These are phyloP conservation scores for Pomacea maculata DNA, from an alignment of 1,140 invertebrate species.

Conservation along the genomic window DNA sequence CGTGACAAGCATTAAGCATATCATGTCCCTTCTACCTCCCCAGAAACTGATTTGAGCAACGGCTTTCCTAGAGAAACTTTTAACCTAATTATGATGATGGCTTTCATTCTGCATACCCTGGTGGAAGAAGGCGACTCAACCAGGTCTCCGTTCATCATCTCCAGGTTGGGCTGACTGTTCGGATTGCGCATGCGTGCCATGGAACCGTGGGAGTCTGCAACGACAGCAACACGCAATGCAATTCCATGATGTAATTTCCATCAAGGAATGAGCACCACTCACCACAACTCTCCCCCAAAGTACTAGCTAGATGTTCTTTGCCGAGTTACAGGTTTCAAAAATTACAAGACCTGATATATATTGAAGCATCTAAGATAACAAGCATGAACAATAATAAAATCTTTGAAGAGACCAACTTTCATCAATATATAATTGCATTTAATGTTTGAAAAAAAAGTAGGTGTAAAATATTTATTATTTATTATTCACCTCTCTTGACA, in stretches of 20 bases:
- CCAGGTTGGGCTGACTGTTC: constrained; percentile 40
- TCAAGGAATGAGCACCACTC: background rate
- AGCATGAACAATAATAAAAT: no score
- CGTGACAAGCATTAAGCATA: no score
- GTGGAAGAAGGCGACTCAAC: constrained; percentile 47
- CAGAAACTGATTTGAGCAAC: no score
- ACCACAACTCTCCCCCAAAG: background rate
- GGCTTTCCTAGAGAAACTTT: no score
- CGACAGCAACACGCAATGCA: background rate
- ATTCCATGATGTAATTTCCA: background rate
- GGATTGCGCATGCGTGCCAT: constrained; percentile 19
- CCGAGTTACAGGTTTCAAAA: background rate
- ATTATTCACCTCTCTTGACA: constrained; percentile 15
- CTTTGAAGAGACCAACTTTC: no score
- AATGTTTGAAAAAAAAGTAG: background rate
- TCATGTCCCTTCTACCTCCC: no score
- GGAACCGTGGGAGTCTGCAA: constrained; percentile 6
- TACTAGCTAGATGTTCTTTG: background rate
- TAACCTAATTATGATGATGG: no score
- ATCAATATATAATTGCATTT: background rate
- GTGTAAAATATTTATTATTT: no score
- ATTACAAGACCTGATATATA: no score
- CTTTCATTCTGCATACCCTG: constrained; percentile 34
- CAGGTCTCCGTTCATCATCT: constrained; percentile 47
- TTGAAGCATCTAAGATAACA: no score